Percentiles rank a stretch among this genome's conserved stretches.
These are phyloP conservation scores for Oedothorax gibbosus DNA, from an alignment of 1,140 invertebrate species.

Conservation along the genomic window DNA sequence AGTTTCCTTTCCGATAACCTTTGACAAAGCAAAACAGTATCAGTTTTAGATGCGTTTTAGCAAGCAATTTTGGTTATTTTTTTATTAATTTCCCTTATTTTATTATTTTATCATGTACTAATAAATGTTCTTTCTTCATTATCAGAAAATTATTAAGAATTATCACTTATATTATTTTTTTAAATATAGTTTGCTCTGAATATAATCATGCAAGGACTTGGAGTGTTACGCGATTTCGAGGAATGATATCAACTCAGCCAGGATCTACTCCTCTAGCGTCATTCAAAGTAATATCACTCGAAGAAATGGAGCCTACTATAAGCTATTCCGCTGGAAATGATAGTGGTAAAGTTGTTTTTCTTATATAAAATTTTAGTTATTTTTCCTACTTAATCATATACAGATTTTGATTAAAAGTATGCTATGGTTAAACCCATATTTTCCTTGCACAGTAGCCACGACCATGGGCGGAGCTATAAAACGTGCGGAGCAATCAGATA, in stretches of 20 bases:
- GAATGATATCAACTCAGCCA: slow-evolving; percentile 96
- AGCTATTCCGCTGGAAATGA: slow-evolving; percentile 83
- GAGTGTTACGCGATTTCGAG: slow-evolving; percentile 93
- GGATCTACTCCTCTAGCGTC: slow-evolving; percentile 95
- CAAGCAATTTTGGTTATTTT: too few species aligned
- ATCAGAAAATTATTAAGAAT: not conserved
- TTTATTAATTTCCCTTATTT: too few species aligned
- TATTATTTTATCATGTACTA: too few species aligned
- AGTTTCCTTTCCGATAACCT: too few species aligned
- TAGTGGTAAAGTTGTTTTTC: slow-evolving; percentile 74
- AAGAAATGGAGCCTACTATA: slow-evolving; percentile 82
- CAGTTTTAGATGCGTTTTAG: too few species aligned
- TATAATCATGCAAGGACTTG: slow-evolving; percentile 98
- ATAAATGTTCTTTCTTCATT: too few species aligned
- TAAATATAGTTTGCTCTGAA: slow-evolving; percentile 86
- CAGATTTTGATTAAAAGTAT: too few species aligned
- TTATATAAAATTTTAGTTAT: not conserved
- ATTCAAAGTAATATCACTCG: slow-evolving; percentile 94
- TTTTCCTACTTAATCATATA: not conserved
- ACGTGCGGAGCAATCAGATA: too few species aligned
- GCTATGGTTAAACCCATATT: too few species aligned
- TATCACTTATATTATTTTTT: not conserved
- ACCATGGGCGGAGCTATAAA: too few species aligned
- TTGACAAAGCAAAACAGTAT: too few species aligned
- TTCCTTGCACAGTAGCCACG: too few species aligned